Conservation (phyloP, 2,797 vertebrate species). For the Vultur gryphus region DNA sequence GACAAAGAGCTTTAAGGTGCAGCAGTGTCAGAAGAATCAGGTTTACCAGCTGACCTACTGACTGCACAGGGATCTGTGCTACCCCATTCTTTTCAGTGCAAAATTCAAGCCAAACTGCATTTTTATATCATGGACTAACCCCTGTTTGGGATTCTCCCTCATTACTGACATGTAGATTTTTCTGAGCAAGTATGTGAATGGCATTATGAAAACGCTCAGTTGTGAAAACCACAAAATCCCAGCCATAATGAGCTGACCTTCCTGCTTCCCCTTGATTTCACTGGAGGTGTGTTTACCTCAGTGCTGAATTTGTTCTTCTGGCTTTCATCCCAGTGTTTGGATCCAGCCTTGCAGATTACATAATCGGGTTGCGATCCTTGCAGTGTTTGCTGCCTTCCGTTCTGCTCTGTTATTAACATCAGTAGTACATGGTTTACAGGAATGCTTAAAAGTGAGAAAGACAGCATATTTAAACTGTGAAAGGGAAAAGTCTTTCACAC, state of each 20-base stretch:
- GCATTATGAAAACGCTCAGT: neutral
- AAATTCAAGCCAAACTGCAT: neutral
- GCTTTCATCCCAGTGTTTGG: constrained; percentile 17
- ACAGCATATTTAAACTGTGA: neutral
- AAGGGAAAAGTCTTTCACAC: neutral
- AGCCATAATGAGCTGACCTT: neutral
- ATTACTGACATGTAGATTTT: neutral
- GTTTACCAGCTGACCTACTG: neutral
- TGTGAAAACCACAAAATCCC: neutral
- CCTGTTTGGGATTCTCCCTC: neutral
- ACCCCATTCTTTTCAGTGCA: neutral
- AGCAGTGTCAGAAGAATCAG: neutral
- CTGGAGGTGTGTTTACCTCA: constrained; percentile 28
- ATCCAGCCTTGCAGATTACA: neutral
- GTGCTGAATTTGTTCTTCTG: neutral
- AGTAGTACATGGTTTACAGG: neutral
- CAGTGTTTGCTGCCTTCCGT: constrained; percentile 12
- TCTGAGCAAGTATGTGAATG: neutral
- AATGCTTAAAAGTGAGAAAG: neutral
- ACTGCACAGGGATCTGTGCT: neutral
- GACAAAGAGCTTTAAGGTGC: neutral
- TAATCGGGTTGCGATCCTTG: neutral
- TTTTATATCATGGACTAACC: neutral
- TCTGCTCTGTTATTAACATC: neutral
- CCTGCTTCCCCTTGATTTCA: neutral